Conservation (phyloP, 2,113 vertebrate genomes). For the Zosterops lateralis region DNA sequence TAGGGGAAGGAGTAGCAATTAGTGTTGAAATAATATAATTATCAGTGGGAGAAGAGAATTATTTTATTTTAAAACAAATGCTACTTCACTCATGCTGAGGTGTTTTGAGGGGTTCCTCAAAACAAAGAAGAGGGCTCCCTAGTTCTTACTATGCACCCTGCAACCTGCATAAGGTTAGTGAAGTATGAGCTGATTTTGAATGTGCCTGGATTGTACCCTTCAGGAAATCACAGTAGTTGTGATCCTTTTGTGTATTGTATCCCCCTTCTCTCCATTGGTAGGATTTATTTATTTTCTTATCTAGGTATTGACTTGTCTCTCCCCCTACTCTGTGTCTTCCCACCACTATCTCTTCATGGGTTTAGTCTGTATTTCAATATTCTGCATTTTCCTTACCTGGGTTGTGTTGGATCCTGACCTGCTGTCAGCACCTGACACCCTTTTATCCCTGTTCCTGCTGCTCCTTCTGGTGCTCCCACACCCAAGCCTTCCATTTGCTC, state of each 20-base stretch:
- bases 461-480: not conserved
- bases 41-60: not conserved
- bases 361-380: not conserved
- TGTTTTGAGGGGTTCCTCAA: not conserved
- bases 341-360: not conserved
- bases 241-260: not conserved
- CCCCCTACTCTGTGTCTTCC: not conserved
- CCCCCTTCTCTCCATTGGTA: not conserved
- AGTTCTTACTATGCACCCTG: not conserved
- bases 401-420: not conserved
- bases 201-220: not conserved
- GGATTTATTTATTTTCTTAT: not conserved
- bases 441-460: not conserved
- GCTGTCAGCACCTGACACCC: not conserved
- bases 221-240: not conserved
- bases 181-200: not conserved
- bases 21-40: not conserved
- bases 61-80: not conserved
- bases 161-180: not conserved
- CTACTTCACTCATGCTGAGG: not conserved
- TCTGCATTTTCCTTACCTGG: not conserved
- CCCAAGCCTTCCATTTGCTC: rapidly evolving
- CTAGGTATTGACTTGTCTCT: not conserved
- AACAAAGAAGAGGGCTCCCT: not conserved
- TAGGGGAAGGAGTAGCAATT: not conserved